Evolutionary conservation across 2,797 vertebrate species (phyloP).

Genomic region (Enoplosus armatus): DNA sequence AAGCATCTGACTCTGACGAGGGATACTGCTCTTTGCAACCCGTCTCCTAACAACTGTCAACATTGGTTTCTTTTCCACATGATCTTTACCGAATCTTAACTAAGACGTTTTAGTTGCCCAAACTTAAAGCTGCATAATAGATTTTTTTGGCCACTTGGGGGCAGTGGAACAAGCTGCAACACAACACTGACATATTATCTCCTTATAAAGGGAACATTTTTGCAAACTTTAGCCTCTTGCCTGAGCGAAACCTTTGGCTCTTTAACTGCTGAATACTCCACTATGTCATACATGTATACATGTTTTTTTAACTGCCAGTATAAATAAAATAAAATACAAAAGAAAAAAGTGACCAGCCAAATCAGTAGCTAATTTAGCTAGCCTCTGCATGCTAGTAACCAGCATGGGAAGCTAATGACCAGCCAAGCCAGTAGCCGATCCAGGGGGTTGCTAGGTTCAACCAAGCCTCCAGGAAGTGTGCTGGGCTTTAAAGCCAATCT

Average conservation of each 20-base stretch:
- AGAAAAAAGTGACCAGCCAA: too few relatives aligned
- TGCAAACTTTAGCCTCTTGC: neutral
- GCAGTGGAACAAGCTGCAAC: neutral
- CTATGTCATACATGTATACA: too few relatives aligned
- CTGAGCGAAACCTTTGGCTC: neutral
- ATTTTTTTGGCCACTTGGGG: constrained; percentile 9
- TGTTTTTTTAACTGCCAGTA: too few relatives aligned
- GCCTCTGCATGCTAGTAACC: too few relatives aligned
- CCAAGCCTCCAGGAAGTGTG: too few relatives aligned
- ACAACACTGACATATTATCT: neutral
- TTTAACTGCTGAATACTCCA: neutral
- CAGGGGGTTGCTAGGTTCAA: too few relatives aligned
- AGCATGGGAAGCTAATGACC: too few relatives aligned
- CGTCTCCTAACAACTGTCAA: neutral
- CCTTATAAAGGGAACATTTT: neutral
- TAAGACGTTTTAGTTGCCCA: neutral
- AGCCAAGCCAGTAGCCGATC: too few relatives aligned
- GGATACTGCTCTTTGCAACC: neutral
- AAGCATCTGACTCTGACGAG: constrained; percentile 7
- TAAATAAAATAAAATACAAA: too few relatives aligned
- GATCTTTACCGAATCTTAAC: neutral
- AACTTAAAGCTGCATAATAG: neutral
- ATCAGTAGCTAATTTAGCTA: too few relatives aligned
- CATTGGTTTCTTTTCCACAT: constrained; percentile 1
- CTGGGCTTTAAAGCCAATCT: too few relatives aligned